Conservation (phyloP, 2,888 invertebrate species). For the Charanyca ferruginea region DNA sequence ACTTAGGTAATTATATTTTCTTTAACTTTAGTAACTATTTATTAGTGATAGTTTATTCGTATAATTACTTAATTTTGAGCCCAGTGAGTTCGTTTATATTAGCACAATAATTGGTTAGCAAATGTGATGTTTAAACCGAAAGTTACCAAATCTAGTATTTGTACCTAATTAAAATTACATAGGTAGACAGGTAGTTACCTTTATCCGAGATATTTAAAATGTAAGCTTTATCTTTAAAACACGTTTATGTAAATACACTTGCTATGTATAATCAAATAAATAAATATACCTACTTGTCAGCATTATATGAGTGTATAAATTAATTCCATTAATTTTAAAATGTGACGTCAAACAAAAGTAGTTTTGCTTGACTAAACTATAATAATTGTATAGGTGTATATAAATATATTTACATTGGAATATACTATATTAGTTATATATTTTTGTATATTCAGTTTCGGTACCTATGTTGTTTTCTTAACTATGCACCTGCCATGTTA, state of each 20-base stretch:
- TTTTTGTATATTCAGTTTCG: no score
- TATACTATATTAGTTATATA: no score
- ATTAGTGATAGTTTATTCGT: slow-evolving; percentile 37
- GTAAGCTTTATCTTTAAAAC: slow-evolving; percentile 46
- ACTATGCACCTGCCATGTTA: no score
- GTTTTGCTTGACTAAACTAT: no score
- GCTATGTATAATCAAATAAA: slow-evolving; percentile 53
- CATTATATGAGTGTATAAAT: slow-evolving; percentile 13
- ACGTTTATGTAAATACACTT: slow-evolving; percentile 69
- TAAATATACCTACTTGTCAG: slow-evolving; percentile 55
- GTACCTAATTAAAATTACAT: slow-evolving; percentile 56
- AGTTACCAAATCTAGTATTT: slow-evolving; percentile 85
- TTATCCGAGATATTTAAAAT: slow-evolving; percentile 23
- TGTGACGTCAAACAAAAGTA: no score
- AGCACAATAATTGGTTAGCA: slow-evolving; percentile 14
- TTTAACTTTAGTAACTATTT: slow-evolving; percentile 44
- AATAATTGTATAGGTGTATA: no score
- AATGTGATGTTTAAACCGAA: slow-evolving; percentile 58
- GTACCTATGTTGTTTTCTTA: no score
- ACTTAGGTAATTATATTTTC: slow-evolving; percentile 28
- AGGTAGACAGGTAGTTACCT: no score
- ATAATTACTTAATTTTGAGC: slow-evolving; percentile 9
- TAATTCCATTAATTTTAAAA: background rate
- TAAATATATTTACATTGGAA: no score
- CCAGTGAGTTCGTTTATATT: background rate